These are phyloP conservation scores for Aptenodytes forsteri DNA, from an alignment of 2,113 vertebrate genomes.

Conservation along the genomic window DNA sequence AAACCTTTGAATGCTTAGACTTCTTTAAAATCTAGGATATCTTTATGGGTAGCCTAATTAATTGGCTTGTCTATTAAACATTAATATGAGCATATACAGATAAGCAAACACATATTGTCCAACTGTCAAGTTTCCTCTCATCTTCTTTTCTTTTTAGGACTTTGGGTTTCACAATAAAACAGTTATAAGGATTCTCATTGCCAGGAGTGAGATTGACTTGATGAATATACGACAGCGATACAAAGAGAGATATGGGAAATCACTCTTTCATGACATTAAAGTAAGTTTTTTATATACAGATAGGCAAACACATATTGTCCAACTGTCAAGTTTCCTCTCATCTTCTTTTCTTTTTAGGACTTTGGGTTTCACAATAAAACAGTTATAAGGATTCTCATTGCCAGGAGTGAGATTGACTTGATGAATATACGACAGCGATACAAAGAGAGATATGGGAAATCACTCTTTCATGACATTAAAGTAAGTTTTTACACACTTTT, in stretches of 20 bases:
- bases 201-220: slow-evolving; percentile 82
- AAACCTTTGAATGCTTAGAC: background rate
- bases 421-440: slow-evolving; percentile 76
- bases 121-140: background rate
- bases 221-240: slow-evolving; percentile 76
- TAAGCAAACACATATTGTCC: background rate
- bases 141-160: slow-evolving; percentile 64
- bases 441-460: slow-evolving; percentile 80
- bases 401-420: slow-evolving; percentile 82
- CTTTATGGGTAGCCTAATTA: background rate
- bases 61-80: background rate
- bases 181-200: slow-evolving; percentile 78
- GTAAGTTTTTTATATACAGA: slow-evolving; percentile 60
- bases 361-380: slow-evolving; percentile 83
- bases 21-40: background rate
- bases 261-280: slow-evolving; percentile 80
- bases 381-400: slow-evolving; percentile 78
- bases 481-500: slow-evolving; percentile 59
- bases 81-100: background rate
- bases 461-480: slow-evolving; percentile 80
- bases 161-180: slow-evolving; percentile 83
- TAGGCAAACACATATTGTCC: background rate
- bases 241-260: slow-evolving; percentile 80
- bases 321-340: background rate
- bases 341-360: slow-evolving; percentile 64